Conservation (phyloP, 1,140 invertebrate species). For the Saccostrea cuccullata region DNA sequence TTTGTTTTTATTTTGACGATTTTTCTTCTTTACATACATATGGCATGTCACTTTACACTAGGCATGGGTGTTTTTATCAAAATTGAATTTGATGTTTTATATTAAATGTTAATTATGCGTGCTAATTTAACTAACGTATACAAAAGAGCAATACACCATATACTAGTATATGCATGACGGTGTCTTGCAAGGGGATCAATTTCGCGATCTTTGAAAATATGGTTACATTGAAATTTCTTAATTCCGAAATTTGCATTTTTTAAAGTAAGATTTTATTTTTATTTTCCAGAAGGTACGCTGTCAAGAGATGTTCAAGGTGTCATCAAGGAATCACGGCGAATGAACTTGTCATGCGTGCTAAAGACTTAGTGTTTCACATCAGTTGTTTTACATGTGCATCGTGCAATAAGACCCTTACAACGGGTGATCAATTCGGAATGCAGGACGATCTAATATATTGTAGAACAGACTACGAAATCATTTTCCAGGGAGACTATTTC, state of each 20-base stretch:
- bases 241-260: not conserved
- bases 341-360: constrained; percentile 84
- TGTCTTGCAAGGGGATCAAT: not conserved
- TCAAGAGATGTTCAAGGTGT: constrained; percentile 90
- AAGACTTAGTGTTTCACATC: constrained; percentile 79
- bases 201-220: not conserved
- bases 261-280: not conserved
- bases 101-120: not conserved
- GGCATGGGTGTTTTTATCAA: not conserved
- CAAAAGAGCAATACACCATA: not conserved
- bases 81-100: not conserved
- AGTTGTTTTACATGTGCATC: constrained; percentile 78
- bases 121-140: not conserved
- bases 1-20: constrained; percentile 4
- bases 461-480: constrained; percentile 78
- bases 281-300: constrained; percentile 77
- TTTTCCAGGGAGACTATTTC: constrained; percentile 70
- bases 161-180: too few relatives aligned
- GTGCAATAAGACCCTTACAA: constrained; percentile 84
- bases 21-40: constrained; percentile 17
- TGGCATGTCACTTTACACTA: constrained; percentile 4
- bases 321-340: constrained; percentile 89
- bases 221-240: not conserved
- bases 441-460: constrained; percentile 79
- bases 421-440: constrained; percentile 91